A percentile compares a stretch with the other conserved stretches of the same genome.
phyloP scores from a whole-genome alignment of 2,113 vertebrate species.

The Taurulus bubalis region DNA sequence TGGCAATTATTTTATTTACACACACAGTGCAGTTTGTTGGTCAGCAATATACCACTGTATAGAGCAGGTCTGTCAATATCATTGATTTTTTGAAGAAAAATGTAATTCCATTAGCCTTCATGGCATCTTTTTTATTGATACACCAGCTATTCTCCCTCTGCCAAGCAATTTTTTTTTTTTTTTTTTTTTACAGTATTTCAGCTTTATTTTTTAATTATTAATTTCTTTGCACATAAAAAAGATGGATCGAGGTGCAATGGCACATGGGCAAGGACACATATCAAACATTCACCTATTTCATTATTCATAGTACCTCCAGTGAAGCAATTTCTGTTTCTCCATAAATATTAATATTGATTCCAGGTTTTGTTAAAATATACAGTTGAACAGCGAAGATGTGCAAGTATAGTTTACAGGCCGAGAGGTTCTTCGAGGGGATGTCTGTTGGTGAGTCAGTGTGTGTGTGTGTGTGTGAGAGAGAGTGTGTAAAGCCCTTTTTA shows the following conservation, averaged over 20 bases:
- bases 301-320: slow-evolving; percentile 54
- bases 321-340: slow-evolving; percentile 32
- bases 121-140: background rate
- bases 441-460: background rate
- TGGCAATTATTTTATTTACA: background rate
- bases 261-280: slow-evolving; percentile 22
- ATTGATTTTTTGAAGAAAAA: slow-evolving; percentile 1
- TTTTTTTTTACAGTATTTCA: background rate
- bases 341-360: slow-evolving; percentile 62
- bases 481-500: slow-evolving; percentile 47
- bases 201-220: background rate
- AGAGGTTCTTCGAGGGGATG: slow-evolving; percentile 32
- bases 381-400: slow-evolving; percentile 12
- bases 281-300: slow-evolving; percentile 42
- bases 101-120: background rate
- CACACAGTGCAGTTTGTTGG: background rate
- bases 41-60: background rate
- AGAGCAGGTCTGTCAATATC: background rate
- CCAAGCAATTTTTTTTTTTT: background rate
- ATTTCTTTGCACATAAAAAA: slow-evolving; percentile 2
- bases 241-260: background rate
- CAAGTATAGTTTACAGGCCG: slow-evolving; percentile 19
- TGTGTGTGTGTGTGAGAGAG: background rate
- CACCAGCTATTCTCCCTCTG: background rate
- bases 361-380: slow-evolving; percentile 46